Percentiles rank a stretch among this genome's conserved stretches.
These are phyloP conservation scores for Meiosimyza platycephala DNA, from an alignment of 2,888 invertebrate genomes.

Conservation along the genomic window DNA sequence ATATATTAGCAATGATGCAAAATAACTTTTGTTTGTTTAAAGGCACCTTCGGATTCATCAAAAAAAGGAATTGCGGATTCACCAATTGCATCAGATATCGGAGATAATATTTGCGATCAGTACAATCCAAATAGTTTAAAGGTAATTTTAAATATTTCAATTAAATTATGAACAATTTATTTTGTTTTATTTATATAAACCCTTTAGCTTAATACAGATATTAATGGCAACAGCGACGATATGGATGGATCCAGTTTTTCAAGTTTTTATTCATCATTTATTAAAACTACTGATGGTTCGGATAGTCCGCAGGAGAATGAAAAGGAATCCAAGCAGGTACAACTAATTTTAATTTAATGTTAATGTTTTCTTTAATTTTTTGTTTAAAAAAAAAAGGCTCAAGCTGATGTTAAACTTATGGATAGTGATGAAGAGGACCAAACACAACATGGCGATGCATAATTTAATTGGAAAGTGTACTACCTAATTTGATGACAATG, in stretches of 20 bases:
- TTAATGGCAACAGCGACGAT: conserved; percentile 65
- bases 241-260: conserved; percentile 75
- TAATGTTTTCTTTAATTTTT: background rate
- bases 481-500: too few species aligned
- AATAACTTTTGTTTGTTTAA: conserved; percentile 41
- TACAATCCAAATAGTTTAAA: conserved; percentile 51
- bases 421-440: conserved; percentile 56
- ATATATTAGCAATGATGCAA: background rate
- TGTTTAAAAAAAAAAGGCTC: conserved; percentile 31
- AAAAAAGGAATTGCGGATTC: conserved; percentile 70
- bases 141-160: conserved; percentile 43
- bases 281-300: conserved; percentile 73
- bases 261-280: conserved; percentile 78
- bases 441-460: conserved; percentile 59
- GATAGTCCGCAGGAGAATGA: conserved; percentile 64
- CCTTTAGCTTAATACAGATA: conserved; percentile 57
- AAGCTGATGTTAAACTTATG: conserved; percentile 43
- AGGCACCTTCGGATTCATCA: conserved; percentile 72
- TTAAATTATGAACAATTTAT: background rate
- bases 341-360: background rate
- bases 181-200: conserved; percentile 3
- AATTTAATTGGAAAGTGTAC: conserved; percentile 26
- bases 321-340: conserved; percentile 56
- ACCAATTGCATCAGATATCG: conserved; percentile 61
- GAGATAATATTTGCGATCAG: conserved; percentile 55